Base-by-base conservation (phyloP, 2,113 vertebrate species). In the Stictonetta naevosa region DNA sequence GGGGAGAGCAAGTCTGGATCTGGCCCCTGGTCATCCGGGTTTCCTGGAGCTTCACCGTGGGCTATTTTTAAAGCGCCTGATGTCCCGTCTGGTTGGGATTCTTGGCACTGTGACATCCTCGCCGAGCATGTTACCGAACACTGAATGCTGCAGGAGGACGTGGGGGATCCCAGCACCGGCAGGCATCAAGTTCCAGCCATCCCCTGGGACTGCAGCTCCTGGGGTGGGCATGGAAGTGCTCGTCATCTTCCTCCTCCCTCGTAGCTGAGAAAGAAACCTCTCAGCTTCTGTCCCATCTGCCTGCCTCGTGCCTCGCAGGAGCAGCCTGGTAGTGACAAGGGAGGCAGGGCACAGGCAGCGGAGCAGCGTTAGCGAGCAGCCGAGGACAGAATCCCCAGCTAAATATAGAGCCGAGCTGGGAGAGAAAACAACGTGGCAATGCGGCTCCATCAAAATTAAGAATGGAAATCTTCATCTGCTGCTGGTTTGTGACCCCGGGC, bases 251-350 rank as follows among this genome's bases (percentile, higher is more conserved):
- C 86, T 96, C 94, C 96, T 81, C 46, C 90, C 95, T 67, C 44
- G 55, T 63, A 83, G 90, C 92, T 92, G 81, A 83, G 92, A 93
- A 84, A 91, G 94, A 96, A 95, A 91, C 96, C 93, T 95, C 96
- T 95, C 72, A 50, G 92, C 86, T 88, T 73, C 56, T 67, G 68
- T 93, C 94, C 86, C 95, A 89, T 97, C 95, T 96, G 95, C 97
- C 92, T 97, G 97, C 97, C 97, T 98, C 94, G 78, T 90, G 95
- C 95, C 92, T 97, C 95, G 95, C 97, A 77, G 90, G 96, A 96
- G 96, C 95, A 97, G 94, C 96, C 95, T 89, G 63, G 46, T 86
- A 81, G n/a, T 86, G 94, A 92, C 72, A 62, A 96, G 95, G 90
- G 72, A 94, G 77, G 91, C 90, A 88, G 83, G 89, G 20, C 88